Conservation (phyloP, 2,113 vertebrate genomes). For the Atherinomorus stipes region DNA sequence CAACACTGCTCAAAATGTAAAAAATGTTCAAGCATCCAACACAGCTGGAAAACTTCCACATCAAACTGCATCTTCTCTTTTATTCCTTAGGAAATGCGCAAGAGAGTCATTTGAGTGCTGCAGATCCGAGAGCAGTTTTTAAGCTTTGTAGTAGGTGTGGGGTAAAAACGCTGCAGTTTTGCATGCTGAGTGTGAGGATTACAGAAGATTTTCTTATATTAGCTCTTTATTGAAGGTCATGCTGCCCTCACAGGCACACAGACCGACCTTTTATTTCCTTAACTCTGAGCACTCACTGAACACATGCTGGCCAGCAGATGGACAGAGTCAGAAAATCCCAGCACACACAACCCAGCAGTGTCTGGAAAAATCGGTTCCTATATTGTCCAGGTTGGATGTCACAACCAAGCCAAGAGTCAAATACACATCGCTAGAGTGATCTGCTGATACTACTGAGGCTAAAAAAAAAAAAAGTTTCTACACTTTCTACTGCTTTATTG, state of each 20-base stretch:
- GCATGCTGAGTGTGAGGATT: not conserved
- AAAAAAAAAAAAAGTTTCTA: not conserved
- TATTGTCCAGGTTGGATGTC: slow-evolving; percentile 26
- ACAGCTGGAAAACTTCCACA: not conserved
- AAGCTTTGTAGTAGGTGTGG: slow-evolving; percentile 2
- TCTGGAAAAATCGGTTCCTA: slow-evolving; percentile 39
- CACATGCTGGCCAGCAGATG: slow-evolving; percentile 60
- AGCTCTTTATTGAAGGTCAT: slow-evolving; percentile 44
- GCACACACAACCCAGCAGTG: slow-evolving; percentile 55
- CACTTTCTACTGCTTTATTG: slow-evolving; percentile 13
- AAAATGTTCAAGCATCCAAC: slow-evolving; percentile 7
- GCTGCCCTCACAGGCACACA: slow-evolving; percentile 5
- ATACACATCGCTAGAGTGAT: slow-evolving; percentile 18
- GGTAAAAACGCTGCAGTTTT: slow-evolving; percentile 9
- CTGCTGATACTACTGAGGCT: slow-evolving; percentile 1
- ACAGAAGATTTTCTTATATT: slow-evolving; percentile 1
- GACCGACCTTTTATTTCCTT: not conserved
- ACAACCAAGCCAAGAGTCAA: slow-evolving; percentile 17
- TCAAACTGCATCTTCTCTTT: slow-evolving; percentile 12
- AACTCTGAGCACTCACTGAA: slow-evolving; percentile 18
- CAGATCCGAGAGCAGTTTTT: slow-evolving; percentile 1
- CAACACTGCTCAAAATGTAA: slow-evolving; percentile 32
- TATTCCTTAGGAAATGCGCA: not conserved
- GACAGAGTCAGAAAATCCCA: slow-evolving; percentile 65
- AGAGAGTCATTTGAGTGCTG: not conserved